These are phyloP conservation scores for Catostomus latipinnis DNA, from an alignment of 2,797 vertebrate genomes.

Conservation along the genomic window DNA sequence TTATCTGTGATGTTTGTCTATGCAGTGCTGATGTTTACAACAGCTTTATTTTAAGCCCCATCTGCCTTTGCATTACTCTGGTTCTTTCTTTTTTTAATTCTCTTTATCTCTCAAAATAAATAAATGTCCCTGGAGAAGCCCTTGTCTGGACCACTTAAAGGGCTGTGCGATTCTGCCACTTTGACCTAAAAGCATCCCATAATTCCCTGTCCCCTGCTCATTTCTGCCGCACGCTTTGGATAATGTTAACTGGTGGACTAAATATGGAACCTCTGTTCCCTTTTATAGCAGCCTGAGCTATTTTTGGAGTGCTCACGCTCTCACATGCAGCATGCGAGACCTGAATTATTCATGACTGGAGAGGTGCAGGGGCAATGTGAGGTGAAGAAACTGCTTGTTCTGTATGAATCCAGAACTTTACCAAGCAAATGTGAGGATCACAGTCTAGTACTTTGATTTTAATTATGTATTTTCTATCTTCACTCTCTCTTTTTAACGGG, in stretches of 20 bases:
- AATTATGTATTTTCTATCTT: conserved; percentile 15
- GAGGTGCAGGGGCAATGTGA: conserved; percentile 29
- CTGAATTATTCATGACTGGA: conserved; percentile 72
- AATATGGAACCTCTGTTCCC: conserved; percentile 66
- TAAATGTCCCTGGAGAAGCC: conserved; percentile 32
- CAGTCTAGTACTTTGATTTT: conserved; percentile 8
- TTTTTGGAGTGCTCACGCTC: conserved; percentile 63
- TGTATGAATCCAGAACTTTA: conserved; percentile 8
- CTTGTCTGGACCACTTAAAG: conserved; percentile 56
- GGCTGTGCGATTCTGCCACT: conserved; percentile 52
- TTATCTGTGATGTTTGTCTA: not conserved
- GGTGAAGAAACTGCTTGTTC: conserved; percentile 26
- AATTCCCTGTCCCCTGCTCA: conserved; percentile 63
- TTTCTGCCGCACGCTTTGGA: conserved; percentile 60
- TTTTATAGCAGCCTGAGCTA: conserved; percentile 72
- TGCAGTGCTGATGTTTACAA: conserved; percentile 9
- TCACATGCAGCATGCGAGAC: conserved; percentile 66
- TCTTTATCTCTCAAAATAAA: conserved; percentile 23
- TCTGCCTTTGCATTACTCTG: not conserved
- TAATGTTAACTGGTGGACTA: conserved; percentile 70
- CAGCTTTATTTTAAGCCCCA: not conserved
- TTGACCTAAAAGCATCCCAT: conserved; percentile 53
- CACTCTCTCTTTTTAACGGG: not conserved
- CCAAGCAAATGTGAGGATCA: not conserved
- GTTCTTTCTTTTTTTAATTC: conserved; percentile 7